Evolutionary conservation across 2,113 vertebrate species (phyloP).

Genomic region (Telmatochromis bifrenatus): DNA sequence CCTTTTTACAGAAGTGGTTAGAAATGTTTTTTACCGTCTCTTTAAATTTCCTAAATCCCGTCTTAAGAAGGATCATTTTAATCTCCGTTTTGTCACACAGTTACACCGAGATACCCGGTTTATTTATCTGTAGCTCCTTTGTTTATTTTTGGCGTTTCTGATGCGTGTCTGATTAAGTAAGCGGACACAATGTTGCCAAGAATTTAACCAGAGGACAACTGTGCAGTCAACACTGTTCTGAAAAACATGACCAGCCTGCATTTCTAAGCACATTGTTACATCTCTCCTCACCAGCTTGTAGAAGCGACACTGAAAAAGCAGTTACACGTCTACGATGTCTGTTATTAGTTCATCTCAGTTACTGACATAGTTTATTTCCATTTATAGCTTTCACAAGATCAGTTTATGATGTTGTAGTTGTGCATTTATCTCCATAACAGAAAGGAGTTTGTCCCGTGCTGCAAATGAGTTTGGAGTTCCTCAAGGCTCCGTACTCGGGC

Average conservation of each 20-base stretch:
- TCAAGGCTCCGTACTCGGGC: background rate
- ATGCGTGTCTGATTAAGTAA: background rate
- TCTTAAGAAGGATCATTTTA: background rate
- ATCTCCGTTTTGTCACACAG: background rate
- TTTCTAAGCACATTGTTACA: background rate
- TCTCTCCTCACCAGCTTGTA: background rate
- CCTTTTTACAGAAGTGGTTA: background rate
- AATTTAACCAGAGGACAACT: background rate
- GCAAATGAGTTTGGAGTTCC: background rate
- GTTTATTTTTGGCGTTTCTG: background rate
- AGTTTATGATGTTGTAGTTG: background rate
- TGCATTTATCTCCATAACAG: background rate
- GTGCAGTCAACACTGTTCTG: background rate
- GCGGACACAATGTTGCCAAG: background rate
- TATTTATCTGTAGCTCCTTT: background rate
- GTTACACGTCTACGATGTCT: background rate
- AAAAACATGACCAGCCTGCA: background rate
- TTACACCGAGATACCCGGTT: background rate
- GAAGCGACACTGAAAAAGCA: background rate
- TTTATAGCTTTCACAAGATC: background rate
- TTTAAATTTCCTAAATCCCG: background rate
- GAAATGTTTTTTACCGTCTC: background rate
- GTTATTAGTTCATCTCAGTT: background rate
- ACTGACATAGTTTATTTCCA: background rate
- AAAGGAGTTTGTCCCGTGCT: rapidly evolving